Percentiles rank a stretch among this genome's conserved stretches.
phyloP scores from a whole-genome alignment of 2,888 invertebrate genomes.

The Orthosia gracilis region DNA sequence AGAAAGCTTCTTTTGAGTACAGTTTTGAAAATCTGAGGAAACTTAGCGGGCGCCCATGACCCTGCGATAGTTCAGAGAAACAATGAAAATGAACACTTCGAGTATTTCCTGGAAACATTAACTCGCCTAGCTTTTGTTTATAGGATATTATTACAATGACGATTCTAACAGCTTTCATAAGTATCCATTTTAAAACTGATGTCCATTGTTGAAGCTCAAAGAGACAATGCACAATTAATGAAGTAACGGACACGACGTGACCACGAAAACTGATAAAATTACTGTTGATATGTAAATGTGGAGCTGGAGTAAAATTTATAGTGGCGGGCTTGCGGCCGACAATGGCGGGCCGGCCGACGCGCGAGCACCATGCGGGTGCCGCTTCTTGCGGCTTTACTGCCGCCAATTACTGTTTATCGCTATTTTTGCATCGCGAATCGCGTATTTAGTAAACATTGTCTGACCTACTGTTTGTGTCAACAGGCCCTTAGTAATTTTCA shows the following conservation, averaged over 20 bases:
- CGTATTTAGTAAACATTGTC: constrained; percentile 76
- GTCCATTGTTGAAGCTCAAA: constrained; percentile 55
- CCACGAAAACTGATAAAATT: constrained; percentile 76
- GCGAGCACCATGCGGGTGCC: constrained; percentile 81
- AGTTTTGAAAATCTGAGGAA: constrained; percentile 54
- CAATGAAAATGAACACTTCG: constrained; percentile 41
- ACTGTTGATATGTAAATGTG: constrained; percentile 81
- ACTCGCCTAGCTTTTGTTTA: constrained; percentile 50
- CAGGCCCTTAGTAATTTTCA: constrained; percentile 7
- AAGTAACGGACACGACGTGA: constrained; percentile 69
- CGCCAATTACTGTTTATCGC: constrained; percentile 79
- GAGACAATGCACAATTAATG: constrained; percentile 66
- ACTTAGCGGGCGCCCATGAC: constrained; percentile 12
- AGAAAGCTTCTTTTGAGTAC: neutral
- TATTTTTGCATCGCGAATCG: constrained; percentile 70
- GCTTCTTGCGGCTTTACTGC: constrained; percentile 72
- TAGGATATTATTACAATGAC: constrained; percentile 46
- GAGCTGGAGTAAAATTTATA: constrained; percentile 76
- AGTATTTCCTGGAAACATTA: constrained; percentile 46
- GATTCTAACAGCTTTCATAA: constrained; percentile 49
- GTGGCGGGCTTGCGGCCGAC: constrained; percentile 70
- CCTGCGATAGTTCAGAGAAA: constrained; percentile 39
- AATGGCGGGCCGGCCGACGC: constrained; percentile 71
- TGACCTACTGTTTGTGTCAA: constrained; percentile 48
- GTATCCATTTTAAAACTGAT: constrained; percentile 56